A percentile compares a stretch with the other conserved stretches of the same genome.
Evolutionary conservation across 2,888 invertebrate species (phyloP).

Genomic region (Ferdinandea cuprea): DNA sequence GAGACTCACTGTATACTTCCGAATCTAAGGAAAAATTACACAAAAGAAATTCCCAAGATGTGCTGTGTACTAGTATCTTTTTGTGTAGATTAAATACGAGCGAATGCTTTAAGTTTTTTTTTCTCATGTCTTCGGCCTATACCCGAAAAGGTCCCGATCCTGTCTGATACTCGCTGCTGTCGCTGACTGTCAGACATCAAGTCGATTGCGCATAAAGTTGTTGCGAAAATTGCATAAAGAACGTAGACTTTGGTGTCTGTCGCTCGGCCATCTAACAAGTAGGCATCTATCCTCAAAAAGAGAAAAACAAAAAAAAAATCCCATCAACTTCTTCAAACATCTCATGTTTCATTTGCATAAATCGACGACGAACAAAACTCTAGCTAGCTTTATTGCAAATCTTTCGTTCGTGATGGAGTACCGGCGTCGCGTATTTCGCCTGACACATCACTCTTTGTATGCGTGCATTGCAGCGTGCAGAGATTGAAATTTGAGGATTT

Average conservation of each 20-base stretch:
- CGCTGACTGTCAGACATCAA: constrained; percentile 37
- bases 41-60: constrained; percentile 55
- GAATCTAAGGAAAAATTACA: background rate
- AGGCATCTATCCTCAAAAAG: constrained; percentile 1
- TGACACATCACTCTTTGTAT: background rate
- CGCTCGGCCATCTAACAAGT: background rate
- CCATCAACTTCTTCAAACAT: constrained; percentile 63
- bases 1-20: background rate
- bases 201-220: constrained; percentile 53
- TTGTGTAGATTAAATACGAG: constrained; percentile 42
- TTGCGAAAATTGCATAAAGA: constrained; percentile 48
- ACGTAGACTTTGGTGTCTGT: constrained; percentile 11
- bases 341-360: constrained; percentile 74
- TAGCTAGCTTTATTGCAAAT: constrained; percentile 48
- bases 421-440: background rate
- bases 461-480: constrained; percentile 40
- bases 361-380: constrained; percentile 58
- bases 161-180: no score
- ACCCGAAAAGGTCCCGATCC: constrained; percentile 18
- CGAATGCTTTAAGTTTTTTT: constrained; percentile 46
- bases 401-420: constrained; percentile 39
- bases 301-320: constrained; percentile 48
- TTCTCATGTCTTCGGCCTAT: background rate
- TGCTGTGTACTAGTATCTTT: constrained; percentile 22
- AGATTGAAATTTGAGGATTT: constrained; percentile 71